Evolutionary conservation across 2,113 vertebrate species (phyloP).

Genomic region (Callaeas wilsoni): DNA sequence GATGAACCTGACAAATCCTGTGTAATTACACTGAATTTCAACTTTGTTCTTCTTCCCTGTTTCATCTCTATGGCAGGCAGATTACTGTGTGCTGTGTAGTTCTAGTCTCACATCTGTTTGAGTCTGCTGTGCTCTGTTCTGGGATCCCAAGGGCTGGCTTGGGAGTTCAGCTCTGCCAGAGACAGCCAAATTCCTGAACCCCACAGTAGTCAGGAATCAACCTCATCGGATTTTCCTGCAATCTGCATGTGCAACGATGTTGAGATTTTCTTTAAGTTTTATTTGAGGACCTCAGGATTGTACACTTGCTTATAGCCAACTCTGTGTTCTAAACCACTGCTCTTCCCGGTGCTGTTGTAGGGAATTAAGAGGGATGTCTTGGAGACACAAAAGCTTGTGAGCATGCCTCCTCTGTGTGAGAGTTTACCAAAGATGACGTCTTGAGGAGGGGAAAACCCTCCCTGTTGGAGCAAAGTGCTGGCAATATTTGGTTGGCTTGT

Average conservation of each 20-base stretch:
- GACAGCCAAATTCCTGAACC: not conserved
- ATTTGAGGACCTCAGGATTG: not conserved
- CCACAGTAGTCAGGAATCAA: not conserved
- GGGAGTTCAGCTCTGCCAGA: not conserved
- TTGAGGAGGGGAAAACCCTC: not conserved
- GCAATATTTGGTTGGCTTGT: not conserved
- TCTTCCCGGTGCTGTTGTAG: not conserved
- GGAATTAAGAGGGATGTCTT: not conserved
- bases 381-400: not conserved
- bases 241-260: not conserved
- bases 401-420: not conserved
- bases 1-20: not conserved
- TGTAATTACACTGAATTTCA: not conserved
- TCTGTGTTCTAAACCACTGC: not conserved
- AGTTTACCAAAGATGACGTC: not conserved
- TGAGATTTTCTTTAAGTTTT: not conserved
- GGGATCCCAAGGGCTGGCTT: not conserved
- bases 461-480: not conserved
- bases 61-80: not conserved
- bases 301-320: not conserved
- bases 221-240: fast-evolving
- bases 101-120: not conserved
- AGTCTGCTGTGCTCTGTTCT: not conserved
- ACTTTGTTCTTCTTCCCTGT: not conserved
- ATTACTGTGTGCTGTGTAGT: not conserved